Percentiles rank a stretch among this genome's conserved stretches.
Conservation (phyloP, 1,140 invertebrate species). For the Glossosoma conforme region DNA sequence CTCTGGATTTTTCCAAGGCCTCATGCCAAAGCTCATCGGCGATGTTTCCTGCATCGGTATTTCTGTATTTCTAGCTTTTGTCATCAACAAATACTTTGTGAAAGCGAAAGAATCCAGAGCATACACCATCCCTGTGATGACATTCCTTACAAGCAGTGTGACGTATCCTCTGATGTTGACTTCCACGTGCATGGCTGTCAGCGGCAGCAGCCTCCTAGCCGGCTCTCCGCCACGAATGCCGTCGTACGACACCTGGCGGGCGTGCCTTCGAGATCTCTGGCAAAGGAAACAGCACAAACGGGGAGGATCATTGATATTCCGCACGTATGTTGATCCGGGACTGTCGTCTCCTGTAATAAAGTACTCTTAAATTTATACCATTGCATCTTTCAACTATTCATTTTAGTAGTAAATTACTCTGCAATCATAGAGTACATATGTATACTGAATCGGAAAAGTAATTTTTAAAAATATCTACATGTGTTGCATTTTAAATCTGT, state of each 20-base stretch:
- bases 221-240: conserved; percentile 78
- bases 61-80: conserved; percentile 68
- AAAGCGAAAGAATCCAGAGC: conserved; percentile 67
- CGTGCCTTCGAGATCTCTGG: conserved; percentile 74
- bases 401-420: background rate
- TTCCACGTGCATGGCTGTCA: conserved; percentile 81
- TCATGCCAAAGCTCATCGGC: conserved; percentile 75
- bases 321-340: conserved; percentile 58
- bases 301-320: conserved; percentile 75
- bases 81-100: conserved; percentile 73
- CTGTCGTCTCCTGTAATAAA: background rate
- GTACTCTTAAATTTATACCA: background rate
- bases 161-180: conserved; percentile 86
- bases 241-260: conserved; percentile 67
- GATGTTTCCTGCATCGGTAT: conserved; percentile 69
- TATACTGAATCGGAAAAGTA: no score
- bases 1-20: conserved; percentile 76
- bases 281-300: conserved; percentile 71
- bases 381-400: background rate
- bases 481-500: no score
- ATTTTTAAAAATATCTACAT: no score
- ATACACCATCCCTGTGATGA: conserved; percentile 51
- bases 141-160: conserved; percentile 65
- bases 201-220: conserved; percentile 65
- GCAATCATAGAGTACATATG: no score